Base-by-base conservation (phyloP, 2,797 vertebrate species). In the Anguilla marmorata region DNA sequence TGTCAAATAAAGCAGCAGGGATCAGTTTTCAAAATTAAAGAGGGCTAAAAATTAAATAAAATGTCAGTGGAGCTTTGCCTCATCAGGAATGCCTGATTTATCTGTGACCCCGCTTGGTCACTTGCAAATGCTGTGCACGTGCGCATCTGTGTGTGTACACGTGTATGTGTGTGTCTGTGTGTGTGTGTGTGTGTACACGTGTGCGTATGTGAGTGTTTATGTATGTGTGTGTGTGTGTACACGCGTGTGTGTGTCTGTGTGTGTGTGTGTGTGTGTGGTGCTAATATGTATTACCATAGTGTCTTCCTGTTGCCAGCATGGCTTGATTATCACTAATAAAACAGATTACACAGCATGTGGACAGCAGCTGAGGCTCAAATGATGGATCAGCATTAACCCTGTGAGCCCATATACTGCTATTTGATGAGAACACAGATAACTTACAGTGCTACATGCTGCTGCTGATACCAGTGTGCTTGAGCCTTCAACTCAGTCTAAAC, bases 291-390 rank as follows among this genome's bases (percentile, higher is more conserved):
- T 24, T 69, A 84, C 79, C 33, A 33, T 7, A 48, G 12, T 30
- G 52, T 84, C 48, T 50, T 33, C 60, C 82, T 84, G 27, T 84
- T 87, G 45, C 19, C 2, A 48, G 80, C 41, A 19, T 37, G 33
- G 19, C 50, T 88, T 84, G 48, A 66, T 84, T 24, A 30, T 69
- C 87, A 74, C 27, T 72, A 84, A 74, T 87, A 41, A 84, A 83
- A 14, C 60, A 50, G 63, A 69, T 82, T 87, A 84, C n/a, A 11
- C 24, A 52, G 41, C 41, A 33, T 83, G 69, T 88, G 87, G 45
- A 88, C 14, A 60, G 50, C 19, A 19, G 37, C 86, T 83, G 56
- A 41, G 58, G 41, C 48, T 45, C 50, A 9, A 27, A 33, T 69
- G 45, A n/a, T 54, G 84, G 54, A 52, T 84, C 41, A 33, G 21